Base-by-base conservation (phyloP, 2,113 vertebrate genomes). In the Atherinomorus stipes region DNA sequence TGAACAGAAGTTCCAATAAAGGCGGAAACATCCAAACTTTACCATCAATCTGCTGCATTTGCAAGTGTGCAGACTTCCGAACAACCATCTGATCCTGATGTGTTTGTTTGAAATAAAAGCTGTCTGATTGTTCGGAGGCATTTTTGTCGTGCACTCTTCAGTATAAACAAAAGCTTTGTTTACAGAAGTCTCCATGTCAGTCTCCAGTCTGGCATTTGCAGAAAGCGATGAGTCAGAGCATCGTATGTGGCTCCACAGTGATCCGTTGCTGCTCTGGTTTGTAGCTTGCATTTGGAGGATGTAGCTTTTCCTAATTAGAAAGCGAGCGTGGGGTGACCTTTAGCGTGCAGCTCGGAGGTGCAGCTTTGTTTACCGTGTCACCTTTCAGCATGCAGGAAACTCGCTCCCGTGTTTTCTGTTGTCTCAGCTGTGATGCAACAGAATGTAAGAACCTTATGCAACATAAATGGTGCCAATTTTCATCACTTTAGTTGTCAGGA, bases 351-450 rank as follows among this genome's bases (percentile, higher is more conserved):
- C 23, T 47, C 37, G 25, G 40, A 1, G 61, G 37, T 51, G 62
- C 54, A 37, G 42, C 50, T 76, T 61, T 67, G 68, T 69, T 42
- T 64, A 34, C 65, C 65, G 57, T 77, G 71, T 44, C 77, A 72
- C 74, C 73, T 62, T 72, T 71, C 69, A 82, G 64, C 60, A 66
- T 8, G 25, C 61, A 51, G 65, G 4, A 31, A 63, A 69, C 11
- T 38, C 42, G 42, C 52, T 71, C 22, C 53, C 22, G 22, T 18
- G 0, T 25, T 66, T 85, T 50, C 31, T 64, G 63, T 60, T 1
- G 28, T 45, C 59, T 68, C 38, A 73, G 79, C 58, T 23, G 6
- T 90, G 84, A 90, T 87, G 88, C 88, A 91, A 91, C 74, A 50
- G 59, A 59, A 52, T 74, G 88, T 59, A 91, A 91, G 65, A 68